Evolutionary conservation across 1,140 invertebrate genomes (phyloP).

Genomic region (Pectinophora gossypiella): DNA sequence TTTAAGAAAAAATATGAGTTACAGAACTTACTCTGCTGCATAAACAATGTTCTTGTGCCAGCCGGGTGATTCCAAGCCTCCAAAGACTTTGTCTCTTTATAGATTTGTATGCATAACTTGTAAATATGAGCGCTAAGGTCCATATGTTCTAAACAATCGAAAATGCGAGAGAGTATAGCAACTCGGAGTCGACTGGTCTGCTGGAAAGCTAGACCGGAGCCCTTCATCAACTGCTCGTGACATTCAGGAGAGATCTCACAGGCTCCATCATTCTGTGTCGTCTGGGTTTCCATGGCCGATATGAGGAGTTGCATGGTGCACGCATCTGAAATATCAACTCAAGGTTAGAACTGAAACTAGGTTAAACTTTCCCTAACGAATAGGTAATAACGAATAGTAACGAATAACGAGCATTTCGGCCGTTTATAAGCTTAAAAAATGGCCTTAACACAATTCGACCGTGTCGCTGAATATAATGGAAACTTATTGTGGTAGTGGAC

Average conservation of each 20-base stretch:
- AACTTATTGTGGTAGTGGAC: too few relatives aligned
- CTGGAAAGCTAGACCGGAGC: conserved; percentile 55
- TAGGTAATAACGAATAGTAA: conserved; percentile 19
- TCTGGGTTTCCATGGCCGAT: conserved; percentile 60
- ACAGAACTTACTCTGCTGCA: conserved; percentile 60
- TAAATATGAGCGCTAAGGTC: conserved; percentile 57
- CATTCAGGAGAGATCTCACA: conserved; percentile 59
- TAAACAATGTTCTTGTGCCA: conserved; percentile 59
- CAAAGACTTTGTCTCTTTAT: conserved; percentile 61
- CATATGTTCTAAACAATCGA: conserved; percentile 56
- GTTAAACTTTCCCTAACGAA: conserved; percentile 22
- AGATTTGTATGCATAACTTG: conserved; percentile 63
- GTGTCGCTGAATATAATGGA: conserved; percentile 18
- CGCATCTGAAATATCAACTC: conserved; percentile 42
- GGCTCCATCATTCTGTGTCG: conserved; percentile 30
- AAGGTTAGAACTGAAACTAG: conserved; percentile 10
- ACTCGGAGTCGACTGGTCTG: conserved; percentile 56
- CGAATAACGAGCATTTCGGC: conserved; percentile 20
- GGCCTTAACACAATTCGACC: conserved; percentile 22
- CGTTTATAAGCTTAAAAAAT: conserved; percentile 33
- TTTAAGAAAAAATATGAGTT: too few relatives aligned
- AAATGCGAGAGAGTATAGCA: conserved; percentile 42
- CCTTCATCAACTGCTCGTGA: conserved; percentile 46
- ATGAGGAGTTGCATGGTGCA: conserved; percentile 63
- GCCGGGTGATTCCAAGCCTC: conserved; percentile 61